Evolutionary conservation across 2,797 vertebrate species (phyloP).

Genomic region (Coccyzus lansbergi): DNA sequence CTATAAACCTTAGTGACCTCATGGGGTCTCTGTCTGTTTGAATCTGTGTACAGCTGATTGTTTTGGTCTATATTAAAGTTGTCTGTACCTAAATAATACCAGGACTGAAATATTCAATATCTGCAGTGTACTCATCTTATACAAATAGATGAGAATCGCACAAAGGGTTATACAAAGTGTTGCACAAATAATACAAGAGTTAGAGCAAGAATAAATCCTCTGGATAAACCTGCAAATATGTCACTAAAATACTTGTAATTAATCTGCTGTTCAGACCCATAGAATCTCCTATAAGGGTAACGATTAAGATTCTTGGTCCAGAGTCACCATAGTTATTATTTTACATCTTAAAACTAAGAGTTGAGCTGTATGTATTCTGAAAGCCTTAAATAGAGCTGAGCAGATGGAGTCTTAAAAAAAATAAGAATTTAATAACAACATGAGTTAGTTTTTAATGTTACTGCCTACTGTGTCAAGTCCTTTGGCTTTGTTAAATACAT

Average conservation of each 20-base stretch:
- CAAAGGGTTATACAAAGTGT: not conserved
- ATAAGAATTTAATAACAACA: not conserved
- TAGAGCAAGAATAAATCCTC: not conserved
- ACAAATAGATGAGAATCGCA: not conserved
- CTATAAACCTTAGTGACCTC: not conserved
- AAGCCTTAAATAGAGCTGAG: not conserved
- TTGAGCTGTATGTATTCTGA: not conserved
- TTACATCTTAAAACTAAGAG: not conserved
- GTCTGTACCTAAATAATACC: not conserved
- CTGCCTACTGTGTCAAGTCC: not conserved
- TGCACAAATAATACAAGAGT: not conserved
- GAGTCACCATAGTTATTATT: not conserved
- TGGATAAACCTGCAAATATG: not conserved
- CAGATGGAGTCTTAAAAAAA: not conserved
- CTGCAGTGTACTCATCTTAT: not conserved
- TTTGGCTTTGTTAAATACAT: not conserved
- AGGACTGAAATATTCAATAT: not conserved
- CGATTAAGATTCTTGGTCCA: not conserved
- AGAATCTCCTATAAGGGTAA: not conserved
- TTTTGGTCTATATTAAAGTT: not conserved
- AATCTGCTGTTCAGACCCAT: not conserved
- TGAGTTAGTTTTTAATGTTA: not conserved
- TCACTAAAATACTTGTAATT: not conserved
- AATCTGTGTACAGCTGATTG: not conserved
- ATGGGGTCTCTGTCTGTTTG: conserved; percentile 8